These are phyloP conservation scores for Muricea muricata DNA, from an alignment of 92 coral and sea anemone species.

Conservation along the genomic window DNA sequence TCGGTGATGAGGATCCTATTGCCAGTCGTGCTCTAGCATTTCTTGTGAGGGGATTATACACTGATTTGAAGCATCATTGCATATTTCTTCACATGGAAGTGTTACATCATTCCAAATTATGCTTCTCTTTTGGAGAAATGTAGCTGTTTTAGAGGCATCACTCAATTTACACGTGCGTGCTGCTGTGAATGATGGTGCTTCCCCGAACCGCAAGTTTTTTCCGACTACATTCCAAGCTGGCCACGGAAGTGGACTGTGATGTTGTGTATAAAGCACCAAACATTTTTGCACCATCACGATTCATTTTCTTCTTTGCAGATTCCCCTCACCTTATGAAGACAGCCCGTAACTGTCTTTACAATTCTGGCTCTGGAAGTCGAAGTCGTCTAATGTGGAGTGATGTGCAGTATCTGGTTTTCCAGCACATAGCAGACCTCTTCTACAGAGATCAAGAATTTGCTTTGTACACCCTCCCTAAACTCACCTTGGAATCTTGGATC, in stretches of 20 bases:
- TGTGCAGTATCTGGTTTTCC: slow-evolving; percentile 23
- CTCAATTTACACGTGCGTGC: slow-evolving; percentile 57
- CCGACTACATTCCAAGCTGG: background rate
- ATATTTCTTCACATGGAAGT: slow-evolving; percentile 67
- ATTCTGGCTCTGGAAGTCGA: slow-evolving; percentile 11
- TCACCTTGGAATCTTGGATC: background rate
- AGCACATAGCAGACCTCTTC: slow-evolving; percentile 31
- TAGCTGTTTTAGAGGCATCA: slow-evolving; percentile 44
- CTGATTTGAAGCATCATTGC: slow-evolving; percentile 70
- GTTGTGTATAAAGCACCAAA: slow-evolving; percentile 1
- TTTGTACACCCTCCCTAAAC: background rate
- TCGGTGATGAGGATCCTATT: slow-evolving; percentile 54
- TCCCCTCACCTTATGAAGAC: background rate
- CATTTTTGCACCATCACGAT: background rate
- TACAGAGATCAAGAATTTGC: slow-evolving; percentile 25
- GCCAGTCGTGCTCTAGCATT: slow-evolving; percentile 71
- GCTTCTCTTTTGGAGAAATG: slow-evolving; percentile 62
- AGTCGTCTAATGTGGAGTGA: slow-evolving; percentile 21
- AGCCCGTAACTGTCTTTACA: background rate
- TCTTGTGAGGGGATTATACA: slow-evolving; percentile 68
- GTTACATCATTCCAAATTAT: slow-evolving; percentile 60
- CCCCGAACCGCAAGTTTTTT: background rate
- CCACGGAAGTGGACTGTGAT: background rate
- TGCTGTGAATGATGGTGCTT: slow-evolving; percentile 4
- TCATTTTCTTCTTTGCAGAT: background rate